Evolutionary conservation across 2,797 vertebrate genomes (phyloP), one percentile per base, ranked within the genome.

Genomic region (Notolabrus celidotus): DNA sequence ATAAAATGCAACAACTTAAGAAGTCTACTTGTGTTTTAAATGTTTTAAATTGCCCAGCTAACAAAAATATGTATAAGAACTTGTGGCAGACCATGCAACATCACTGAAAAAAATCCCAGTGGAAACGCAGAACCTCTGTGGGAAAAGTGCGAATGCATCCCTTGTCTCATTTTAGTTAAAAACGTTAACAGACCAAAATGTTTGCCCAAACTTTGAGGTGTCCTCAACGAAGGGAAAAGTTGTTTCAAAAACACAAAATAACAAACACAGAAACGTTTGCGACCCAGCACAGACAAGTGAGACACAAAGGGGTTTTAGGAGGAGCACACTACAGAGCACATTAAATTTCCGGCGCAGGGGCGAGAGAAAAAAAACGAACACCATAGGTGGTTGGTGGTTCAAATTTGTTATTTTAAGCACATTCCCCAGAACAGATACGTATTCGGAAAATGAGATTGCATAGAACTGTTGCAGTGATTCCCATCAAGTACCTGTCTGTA

Each of bases 261-360:
- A 0, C 27, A 31, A 31, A 29, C 29, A 31, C 29, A 4, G 20
- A 76, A 58, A 74, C 25, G 68, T 25, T 17, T 54, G 11, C 43
- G 36, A 77, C 58, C 27, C 9, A 46, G 45, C 17, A 38, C 38
- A 73, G 57, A 74, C 33, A 34, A 69, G 19, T 4, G 10, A 78
- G 60, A 70, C 43, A 84, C 34, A 67, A 74, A 74, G 58, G 75
- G 79, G 74, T 85, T 87, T 84, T 54, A 79, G 79, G 68, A 86
- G 76, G 79, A 84, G 88, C 75, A 57, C 60, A 78, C 54, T 34
- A 50, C 59, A 54, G 58, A 41, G 67, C 49, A 71, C 41, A 16
- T 74, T 50, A 74, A 77, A 79, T 90, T 92, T 92, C 89, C 89
- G 85, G 83, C 63, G 0, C 51, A 69, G 75, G 58, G 50, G 70